Base-by-base conservation (phyloP, 2,797 vertebrate genomes). In the Sebastolobus altivelis region DNA sequence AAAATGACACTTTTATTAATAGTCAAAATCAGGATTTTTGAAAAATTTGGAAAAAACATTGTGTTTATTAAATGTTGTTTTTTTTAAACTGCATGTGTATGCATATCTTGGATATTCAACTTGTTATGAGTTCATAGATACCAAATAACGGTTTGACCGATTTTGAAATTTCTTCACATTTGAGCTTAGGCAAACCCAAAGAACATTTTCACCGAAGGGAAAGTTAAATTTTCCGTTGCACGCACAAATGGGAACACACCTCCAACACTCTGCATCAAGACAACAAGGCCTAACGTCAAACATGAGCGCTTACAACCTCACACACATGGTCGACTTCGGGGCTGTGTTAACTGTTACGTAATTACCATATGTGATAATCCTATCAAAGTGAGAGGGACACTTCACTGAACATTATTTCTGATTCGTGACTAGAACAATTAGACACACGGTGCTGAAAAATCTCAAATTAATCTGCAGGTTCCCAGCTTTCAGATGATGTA, bases 351-450 rank as follows among this genome's bases (percentile, higher is more conserved):
- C 73, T 74, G 62, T 74, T 85, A 86, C 89, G 89, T 84, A 91
- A 90, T 89, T 89, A 88, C 77, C 81, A 88, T 71, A 55, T 79
- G 31, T 81, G 65, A 85, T 92, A 93, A 92, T 94, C 89, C 82
- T 61, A 88, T 90, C 80, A 88, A 85, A 85, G 74, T 65, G 72
- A 86, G 40, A 58, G 85, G 63, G 75, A 75, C 72, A 79, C 80
- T 68, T 76, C 63, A 73, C 22, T 85, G 73, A 88, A 83, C 79
- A 35, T 20, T 49, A 49, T 49, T 49, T 20, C 46, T 0, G 46
- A 49, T 49, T 52, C 20, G 20, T 0, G 46, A 52, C 46, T 52
- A 52, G 46, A 52, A 52, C 46, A 52, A n/a, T 52, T 52, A 52
- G 18, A 52, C 18, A 52, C 18, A 49, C 3, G 20, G 46, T 49